Evolutionary conservation across 1,140 invertebrate genomes (phyloP), one percentile per base, ranked within the genome.

Genomic region (Zaprionus nigranus): DNA sequence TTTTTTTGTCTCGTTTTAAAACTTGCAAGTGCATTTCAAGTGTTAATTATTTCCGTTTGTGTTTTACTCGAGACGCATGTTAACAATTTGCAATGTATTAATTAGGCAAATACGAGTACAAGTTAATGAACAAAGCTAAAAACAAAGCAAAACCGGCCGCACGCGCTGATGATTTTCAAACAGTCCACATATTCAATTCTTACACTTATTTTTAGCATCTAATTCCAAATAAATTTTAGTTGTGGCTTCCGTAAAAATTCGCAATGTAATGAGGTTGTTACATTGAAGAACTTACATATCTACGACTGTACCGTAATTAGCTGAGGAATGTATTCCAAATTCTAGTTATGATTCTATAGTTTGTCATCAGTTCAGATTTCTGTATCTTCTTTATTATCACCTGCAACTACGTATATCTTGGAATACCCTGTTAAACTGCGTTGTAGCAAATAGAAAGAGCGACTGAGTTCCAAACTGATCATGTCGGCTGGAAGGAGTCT

Each of bases 21-120:
- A 58, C n/a, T 34, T 36, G 20, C 63, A 43, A 57, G 46, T 66
- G 74, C 70, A 75, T 67, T 65, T 60, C 17, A 34, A 62, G 66
- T 58, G 70, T 54, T 65, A 59, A 72, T 66, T 76, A 74, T 65
- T 82, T 76, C 72, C 72, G 80, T 70, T 68, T 73, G 59, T 53
- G 34, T 74, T 62, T 59, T 43, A 62, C 49, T 68, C 22, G 34
- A 26, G 17, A 36, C 62, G 63, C 74, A 68, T 63, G 56, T 40
- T 59, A 81, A 63, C 40, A 66, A 67, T 84, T 80, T 57, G 43
- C 65, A 82, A 61, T 77, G 22, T 22, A 75, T 75, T 67, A 72
- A 70, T 79, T 82, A 75, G 72, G 46, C n/a, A 59, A 51, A 63
- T 51, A 36, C 30, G 38, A 59, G 43, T 56, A 43, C 17, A 20